Evolutionary conservation across 2,113 vertebrate species (phyloP), one percentile per base, ranked within the genome.

Genomic region (Columbina picui): DNA sequence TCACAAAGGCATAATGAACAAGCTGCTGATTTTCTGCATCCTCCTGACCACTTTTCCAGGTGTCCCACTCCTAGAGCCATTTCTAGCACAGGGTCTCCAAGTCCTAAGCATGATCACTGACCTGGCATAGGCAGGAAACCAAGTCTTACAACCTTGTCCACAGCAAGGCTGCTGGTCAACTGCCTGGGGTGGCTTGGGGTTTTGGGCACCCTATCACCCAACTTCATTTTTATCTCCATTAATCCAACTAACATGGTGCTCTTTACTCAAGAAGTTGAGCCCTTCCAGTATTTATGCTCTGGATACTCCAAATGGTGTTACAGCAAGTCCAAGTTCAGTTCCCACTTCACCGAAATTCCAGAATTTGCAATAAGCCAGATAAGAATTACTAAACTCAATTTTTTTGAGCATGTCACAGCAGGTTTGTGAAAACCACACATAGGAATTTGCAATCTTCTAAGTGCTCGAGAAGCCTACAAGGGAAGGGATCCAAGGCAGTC

Each of bases 1-100:
- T 61, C 71, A 45, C 70, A n/a, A 2, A n/a, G 15, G 13, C 16
- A 47, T 45, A 19, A 36, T 0, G 18, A 36, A 34, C 0, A 19
- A 34, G 34, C 18, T 45, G 64, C 56, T 50, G 15, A 1, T 68
- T 71, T 70, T 63, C 60, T 71, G 60, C 60, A 50, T 52, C 60
- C 56, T 49, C 39, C 55, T 52, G 9, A 26, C 19, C 49, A 0
- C 15, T 73, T 56, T 16, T 39, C 64, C 47, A n/a, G 14, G 6
- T 13, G 36, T 36, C 53, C 47, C 8, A 15, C 55, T 83, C 23
- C 56, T n/a, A 61, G 16, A 77, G 36, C 14, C 30, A 50, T 53
- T 60, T 6, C 45, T 25, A 77, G n/a, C 43, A 52, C 36, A 12
- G 30, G 3, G 6, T 47, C 11, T 34, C 6, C 2, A 39, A 17